Conservation (phyloP, 2,888 invertebrate species). For the Invenusta paracnida region DNA sequence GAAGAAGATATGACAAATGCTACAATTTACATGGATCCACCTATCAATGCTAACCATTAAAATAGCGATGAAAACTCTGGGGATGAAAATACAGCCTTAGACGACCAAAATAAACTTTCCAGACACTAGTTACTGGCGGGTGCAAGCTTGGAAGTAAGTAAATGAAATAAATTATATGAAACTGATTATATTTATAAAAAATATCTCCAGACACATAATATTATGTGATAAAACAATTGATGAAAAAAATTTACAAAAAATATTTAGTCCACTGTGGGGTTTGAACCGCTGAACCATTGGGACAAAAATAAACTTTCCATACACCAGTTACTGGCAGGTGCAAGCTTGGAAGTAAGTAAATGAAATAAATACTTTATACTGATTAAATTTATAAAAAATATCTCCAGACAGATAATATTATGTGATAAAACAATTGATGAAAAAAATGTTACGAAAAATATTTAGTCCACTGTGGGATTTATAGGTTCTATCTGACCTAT, state of each 20-base stretch:
- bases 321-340: constrained; percentile 16
- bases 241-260: too few relatives aligned
- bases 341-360: not conserved
- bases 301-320: not conserved
- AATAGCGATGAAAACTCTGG: constrained; percentile 24
- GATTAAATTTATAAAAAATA: not conserved
- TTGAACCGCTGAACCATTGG: too few relatives aligned
- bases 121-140: constrained; percentile 16
- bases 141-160: not conserved
- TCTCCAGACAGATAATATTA: too few relatives aligned
- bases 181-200: not conserved
- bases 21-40: not conserved
- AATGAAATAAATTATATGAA: not conserved
- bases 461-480: too few relatives aligned
- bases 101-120: constrained; percentile 19
- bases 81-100: not conserved
- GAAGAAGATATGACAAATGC: not conserved
- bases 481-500: too few relatives aligned
- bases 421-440: too few relatives aligned
- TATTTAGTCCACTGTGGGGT: too few relatives aligned
- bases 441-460: too few relatives aligned
- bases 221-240: too few relatives aligned
- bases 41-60: not conserved
- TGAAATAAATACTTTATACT: not conserved
- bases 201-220: too few relatives aligned